Evolutionary conservation across 2,113 vertebrate species (phyloP), one percentile per base, ranked within the genome.

Genomic region (Emydocephalus ijimae): DNA sequence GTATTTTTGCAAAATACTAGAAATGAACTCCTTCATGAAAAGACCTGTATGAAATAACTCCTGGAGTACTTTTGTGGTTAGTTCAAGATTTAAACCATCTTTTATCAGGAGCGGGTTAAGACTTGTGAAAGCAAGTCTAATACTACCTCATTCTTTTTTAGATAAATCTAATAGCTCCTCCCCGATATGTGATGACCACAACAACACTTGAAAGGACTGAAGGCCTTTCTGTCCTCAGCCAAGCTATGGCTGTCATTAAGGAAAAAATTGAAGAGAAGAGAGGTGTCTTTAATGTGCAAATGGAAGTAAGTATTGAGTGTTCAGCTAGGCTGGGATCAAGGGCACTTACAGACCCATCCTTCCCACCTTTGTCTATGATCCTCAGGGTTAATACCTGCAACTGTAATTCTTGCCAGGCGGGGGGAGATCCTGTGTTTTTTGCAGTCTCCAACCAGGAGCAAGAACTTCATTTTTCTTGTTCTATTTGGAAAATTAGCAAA

Each of bases 181-280:
- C 99, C 94, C 98, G 99, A 39, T 99, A 99, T n/a, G 99, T 99
- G 95, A 99, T 99, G 99, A 99, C 99, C 0, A 99, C 99, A 8
- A 99, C 99, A 94, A 99, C 99, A 1, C 97, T 99, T 96, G 99
- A 99, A 97, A 98, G 99, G 95, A 99, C 99, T 52, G 99, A 99
- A 97, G 99, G 99, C 5, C 98, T 99, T 29, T 99, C 99, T 90
- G 98, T 99, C 74, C 98, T 99, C 94, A 99, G 99, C 96, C 99
- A 99, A 96, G 99, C 99, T 94, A 99, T 99, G 99, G 97, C 98
- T 88, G 98, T 99, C 90, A 99, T 99, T 96, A 99, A 99, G 97
- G 99, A 99, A 96, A 99, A 98, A 97, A 99, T 99, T 26, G 99
- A 99, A 93, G 99, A 99, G 97, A 99, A 99, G 95, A 98, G 99